Percentiles rank a stretch among this genome's conserved stretches.
phyloP scores from a whole-genome alignment of 2,113 vertebrate genomes.

The Leuciscus idus region DNA sequence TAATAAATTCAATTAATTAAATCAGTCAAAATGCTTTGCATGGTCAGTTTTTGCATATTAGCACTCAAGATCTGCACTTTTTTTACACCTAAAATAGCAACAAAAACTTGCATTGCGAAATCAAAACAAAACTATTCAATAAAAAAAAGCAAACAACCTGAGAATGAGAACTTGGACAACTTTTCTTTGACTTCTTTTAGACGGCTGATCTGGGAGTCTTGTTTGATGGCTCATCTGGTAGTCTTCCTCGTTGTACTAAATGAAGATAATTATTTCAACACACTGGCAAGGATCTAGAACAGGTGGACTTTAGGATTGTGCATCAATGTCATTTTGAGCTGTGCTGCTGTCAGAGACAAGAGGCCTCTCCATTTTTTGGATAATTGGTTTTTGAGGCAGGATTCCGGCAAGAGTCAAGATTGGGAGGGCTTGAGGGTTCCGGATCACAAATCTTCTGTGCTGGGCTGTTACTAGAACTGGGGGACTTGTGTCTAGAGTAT shows the following conservation, averaged over 20 bases:
- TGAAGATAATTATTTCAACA: not conserved
- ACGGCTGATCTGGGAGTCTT: not conserved
- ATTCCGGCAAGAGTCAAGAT: not conserved
- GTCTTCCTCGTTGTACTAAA: not conserved
- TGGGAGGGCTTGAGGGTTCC: not conserved
- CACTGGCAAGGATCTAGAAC: not conserved
- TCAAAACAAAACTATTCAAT: not conserved
- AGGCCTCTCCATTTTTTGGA: not conserved
- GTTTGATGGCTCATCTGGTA: not conserved
- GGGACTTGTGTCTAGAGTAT: not conserved
- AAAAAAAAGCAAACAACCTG: constrained; percentile 14
- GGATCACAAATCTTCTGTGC: not conserved
- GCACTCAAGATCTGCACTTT: not conserved
- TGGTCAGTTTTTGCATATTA: not conserved
- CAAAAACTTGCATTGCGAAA: not conserved
- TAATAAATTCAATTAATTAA: not conserved
- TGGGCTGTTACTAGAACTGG: not conserved
- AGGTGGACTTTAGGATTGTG: not conserved
- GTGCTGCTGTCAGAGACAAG: not conserved
- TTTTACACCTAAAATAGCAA: not conserved
- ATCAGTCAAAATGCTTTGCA: not conserved
- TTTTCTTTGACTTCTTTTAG: constrained; percentile 35
- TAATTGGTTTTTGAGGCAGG: not conserved
- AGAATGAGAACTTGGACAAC: constrained; percentile 9
- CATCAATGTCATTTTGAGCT: not conserved